phyloP scores from a whole-genome alignment of 1,140 invertebrate genomes.

The Aphaenogaster floridana region DNA sequence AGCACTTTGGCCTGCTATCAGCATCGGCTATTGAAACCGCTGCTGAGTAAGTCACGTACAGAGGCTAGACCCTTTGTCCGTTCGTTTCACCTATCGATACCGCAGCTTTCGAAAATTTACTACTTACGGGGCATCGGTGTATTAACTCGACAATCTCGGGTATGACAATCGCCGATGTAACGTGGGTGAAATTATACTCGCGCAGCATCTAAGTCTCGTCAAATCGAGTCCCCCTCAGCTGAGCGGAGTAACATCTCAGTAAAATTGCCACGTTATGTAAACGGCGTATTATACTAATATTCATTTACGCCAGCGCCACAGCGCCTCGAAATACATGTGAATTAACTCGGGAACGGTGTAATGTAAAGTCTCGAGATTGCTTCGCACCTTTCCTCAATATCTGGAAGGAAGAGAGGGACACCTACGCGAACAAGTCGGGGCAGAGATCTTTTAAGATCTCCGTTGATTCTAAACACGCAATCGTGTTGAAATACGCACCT shows the following conservation, averaged over 20 bases:
- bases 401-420: conserved; percentile 21
- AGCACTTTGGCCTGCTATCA: conserved; percentile 80
- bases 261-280: conserved; percentile 49
- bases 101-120: conserved; percentile 43
- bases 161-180: conserved; percentile 45
- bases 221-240: conserved; percentile 22
- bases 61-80: conserved; percentile 63
- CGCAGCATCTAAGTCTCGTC: conserved; percentile 31
- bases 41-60: conserved; percentile 71
- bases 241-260: conserved; percentile 19
- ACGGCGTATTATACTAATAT: conserved; percentile 57
- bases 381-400: conserved; percentile 35
- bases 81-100: conserved; percentile 39
- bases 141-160: conserved; percentile 42
- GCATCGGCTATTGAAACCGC: conserved; percentile 56
- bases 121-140: neutral
- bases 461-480: neutral
- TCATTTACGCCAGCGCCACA: conserved; percentile 50
- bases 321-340: conserved; percentile 37
- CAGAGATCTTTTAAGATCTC: conserved; percentile 13
- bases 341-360: conserved; percentile 43
- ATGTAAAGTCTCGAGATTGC: conserved; percentile 34
- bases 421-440: conserved; percentile 28
- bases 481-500: conserved; percentile 1
- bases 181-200: conserved; percentile 54